Evolutionary conservation across 2,113 vertebrate genomes (phyloP).

Genomic region (Pterocles orientalis): DNA sequence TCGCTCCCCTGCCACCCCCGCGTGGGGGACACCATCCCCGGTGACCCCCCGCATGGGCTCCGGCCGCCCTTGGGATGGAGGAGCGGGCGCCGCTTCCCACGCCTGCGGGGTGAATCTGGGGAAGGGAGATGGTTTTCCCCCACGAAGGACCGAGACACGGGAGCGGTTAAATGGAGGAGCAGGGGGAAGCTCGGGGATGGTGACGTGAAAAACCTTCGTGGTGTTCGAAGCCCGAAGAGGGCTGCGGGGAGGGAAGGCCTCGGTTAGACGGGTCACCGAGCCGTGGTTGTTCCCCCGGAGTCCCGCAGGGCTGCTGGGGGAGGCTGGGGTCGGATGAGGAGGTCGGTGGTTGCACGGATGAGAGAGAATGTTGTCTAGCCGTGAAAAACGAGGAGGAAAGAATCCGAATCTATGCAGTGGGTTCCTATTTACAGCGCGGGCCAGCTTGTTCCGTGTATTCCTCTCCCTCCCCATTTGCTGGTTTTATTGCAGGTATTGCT

Average conservation of each 20-base stretch:
- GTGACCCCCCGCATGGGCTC: not conserved
- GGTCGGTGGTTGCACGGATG: not conserved
- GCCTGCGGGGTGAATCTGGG: not conserved
- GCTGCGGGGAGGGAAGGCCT: not conserved
- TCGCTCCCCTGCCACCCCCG: not conserved
- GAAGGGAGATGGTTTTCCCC: not conserved
- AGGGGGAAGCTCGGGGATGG: not conserved
- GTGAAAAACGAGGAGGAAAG: not conserved
- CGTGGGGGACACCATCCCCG: not conserved
- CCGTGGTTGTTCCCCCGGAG: fast-evolving
- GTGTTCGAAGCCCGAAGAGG: not conserved
- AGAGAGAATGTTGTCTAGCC: not conserved
- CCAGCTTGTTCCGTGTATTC: not conserved
- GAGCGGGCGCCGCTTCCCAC: not conserved
- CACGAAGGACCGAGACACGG: not conserved
- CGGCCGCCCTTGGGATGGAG: not conserved
- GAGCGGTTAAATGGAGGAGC: not conserved
- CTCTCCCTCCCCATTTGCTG: not conserved
- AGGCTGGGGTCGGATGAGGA: not conserved
- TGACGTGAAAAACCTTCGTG: not conserved
- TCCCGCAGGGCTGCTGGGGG: not conserved
- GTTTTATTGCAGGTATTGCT: fast-evolving
- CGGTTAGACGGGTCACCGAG: not conserved
- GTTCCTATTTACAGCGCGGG: not conserved
- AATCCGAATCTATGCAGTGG: not conserved